Percentiles rank a stretch among this genome's conserved stretches.
phyloP scores from a whole-genome alignment of 1,140 invertebrate genomes.

The Drosophila tristis region DNA sequence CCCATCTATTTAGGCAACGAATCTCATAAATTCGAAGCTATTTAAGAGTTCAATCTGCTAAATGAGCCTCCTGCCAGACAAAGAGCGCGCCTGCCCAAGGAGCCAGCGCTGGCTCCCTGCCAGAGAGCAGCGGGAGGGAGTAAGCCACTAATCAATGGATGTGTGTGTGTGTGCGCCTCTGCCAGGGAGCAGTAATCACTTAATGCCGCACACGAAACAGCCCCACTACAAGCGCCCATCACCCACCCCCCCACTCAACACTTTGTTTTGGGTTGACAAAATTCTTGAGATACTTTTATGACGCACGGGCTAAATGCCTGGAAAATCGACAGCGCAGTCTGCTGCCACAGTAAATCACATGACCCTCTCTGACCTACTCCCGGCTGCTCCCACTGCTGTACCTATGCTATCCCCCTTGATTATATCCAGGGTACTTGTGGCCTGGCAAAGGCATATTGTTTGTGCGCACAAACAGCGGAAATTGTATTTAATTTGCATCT shows the following conservation, averaged over 20 bases:
- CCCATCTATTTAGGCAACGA: constrained; percentile 32
- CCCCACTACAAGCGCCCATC: background rate
- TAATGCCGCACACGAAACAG: constrained; percentile 69
- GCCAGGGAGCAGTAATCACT: constrained; percentile 58
- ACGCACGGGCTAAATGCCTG: constrained; percentile 51
- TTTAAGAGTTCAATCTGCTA: constrained; percentile 44
- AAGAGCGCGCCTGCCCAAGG: background rate
- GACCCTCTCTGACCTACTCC: constrained; percentile 56
- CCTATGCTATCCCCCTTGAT: background rate
- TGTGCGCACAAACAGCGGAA: too few species aligned
- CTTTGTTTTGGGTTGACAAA: constrained; percentile 77
- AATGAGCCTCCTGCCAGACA: constrained; percentile 25
- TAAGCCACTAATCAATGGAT: constrained; percentile 73
- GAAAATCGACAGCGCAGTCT: constrained; percentile 28
- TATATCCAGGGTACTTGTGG: too few species aligned
- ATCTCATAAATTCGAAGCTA: constrained; percentile 46
- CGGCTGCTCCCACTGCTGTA: background rate
- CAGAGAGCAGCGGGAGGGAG: constrained; percentile 42
- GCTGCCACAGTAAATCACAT: constrained; percentile 65
- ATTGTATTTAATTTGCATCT: too few species aligned
- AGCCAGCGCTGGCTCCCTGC: constrained; percentile 33
- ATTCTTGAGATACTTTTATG: constrained; percentile 81
- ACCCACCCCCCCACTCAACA: constrained; percentile 12
- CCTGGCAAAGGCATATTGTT: too few species aligned
- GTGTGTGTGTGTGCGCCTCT: constrained; percentile 14